A percentile compares a stretch with the other conserved stretches of the same genome.
Conservation (phyloP, 2,797 vertebrate species). For the Crypturellus tataupa region DNA sequence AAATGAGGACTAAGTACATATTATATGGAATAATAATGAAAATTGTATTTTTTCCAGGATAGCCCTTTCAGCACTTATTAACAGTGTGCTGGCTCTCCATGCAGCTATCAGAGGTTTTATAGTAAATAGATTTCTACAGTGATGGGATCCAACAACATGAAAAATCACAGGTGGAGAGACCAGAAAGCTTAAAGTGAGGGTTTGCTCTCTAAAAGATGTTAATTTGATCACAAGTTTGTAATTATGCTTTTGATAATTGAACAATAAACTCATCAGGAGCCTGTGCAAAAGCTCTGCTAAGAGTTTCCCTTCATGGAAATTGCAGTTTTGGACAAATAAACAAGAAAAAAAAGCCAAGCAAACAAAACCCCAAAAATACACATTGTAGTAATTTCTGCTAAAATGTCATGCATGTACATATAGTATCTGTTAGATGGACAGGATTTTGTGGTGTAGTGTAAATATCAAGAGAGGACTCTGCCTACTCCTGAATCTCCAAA, state of each 20-base stretch:
- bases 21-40: not conserved
- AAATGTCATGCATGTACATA: not conserved
- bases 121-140: not conserved
- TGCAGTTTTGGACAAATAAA: not conserved
- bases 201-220: not conserved
- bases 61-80: not conserved
- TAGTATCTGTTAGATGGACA: accelerated
- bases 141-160: not conserved
- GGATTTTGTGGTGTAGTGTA: not conserved
- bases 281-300: not conserved
- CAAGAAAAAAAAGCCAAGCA: not conserved
- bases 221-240: not conserved
- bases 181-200: not conserved
- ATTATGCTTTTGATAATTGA: not conserved
- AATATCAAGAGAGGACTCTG: not conserved
- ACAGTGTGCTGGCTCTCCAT: not conserved
- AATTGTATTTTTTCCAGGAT: conserved; percentile 41
- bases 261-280: not conserved
- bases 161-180: not conserved
- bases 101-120: not conserved
- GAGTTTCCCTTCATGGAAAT: not conserved
- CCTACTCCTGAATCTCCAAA: not conserved
- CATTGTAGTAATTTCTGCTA: not conserved
- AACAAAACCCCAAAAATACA: not conserved
- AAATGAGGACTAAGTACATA: conserved; percentile 45